Percentiles rank a stretch among this genome's conserved stretches.
These are phyloP conservation scores for Callipepla californica DNA, from an alignment of 2,113 vertebrate species.

Conservation along the genomic window DNA sequence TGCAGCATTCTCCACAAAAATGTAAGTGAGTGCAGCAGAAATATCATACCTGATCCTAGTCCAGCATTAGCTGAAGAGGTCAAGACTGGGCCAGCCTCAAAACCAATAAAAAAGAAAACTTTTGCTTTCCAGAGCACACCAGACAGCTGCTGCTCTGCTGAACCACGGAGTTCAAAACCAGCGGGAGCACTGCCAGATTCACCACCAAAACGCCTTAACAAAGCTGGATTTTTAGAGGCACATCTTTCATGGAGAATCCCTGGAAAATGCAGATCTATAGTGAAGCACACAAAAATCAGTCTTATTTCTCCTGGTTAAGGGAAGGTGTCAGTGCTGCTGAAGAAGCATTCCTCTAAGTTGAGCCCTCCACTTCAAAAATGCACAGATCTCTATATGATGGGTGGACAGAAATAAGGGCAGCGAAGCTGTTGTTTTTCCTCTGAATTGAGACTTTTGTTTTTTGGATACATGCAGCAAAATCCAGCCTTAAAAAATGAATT, in stretches of 20 bases:
- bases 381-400: background rate
- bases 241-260: background rate
- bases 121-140: background rate
- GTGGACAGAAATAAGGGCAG: background rate
- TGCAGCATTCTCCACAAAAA: background rate
- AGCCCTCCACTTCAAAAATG: background rate
- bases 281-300: background rate
- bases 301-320: background rate
- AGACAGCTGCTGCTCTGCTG: background rate
- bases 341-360: background rate
- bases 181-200: background rate
- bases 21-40: background rate
- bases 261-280: background rate
- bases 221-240: background rate
- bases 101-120: background rate
- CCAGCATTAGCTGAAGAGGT: background rate
- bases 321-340: background rate
- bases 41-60: background rate
- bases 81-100: background rate
- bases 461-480: background rate
- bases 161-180: background rate
- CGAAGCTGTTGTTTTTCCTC: background rate
- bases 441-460: background rate
- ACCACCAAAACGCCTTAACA: background rate
- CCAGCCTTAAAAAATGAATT: conserved; percentile 1